Evolutionary conservation across 2,113 vertebrate genomes (phyloP), one percentile per base, ranked within the genome.

Genomic region (Gallinago jamesoni): DNA sequence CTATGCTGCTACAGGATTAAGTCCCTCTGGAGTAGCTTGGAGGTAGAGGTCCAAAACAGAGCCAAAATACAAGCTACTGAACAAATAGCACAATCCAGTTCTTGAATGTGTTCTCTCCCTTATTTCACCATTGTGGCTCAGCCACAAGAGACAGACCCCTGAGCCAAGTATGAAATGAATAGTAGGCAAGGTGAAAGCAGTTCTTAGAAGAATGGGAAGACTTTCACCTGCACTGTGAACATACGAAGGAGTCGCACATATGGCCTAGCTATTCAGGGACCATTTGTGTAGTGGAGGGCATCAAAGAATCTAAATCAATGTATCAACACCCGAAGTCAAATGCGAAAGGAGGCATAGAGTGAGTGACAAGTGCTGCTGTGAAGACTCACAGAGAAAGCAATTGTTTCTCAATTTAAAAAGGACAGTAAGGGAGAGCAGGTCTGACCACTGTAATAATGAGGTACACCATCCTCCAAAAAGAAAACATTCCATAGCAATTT

Each of bases 1-100:
- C 45, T 45, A 0, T 3, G 20, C 20, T 25, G 6, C 20, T 59
- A 37, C 62, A 69, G 1, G 33, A 74, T 35, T 21, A 41, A n/a
- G 0, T 2, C 6, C 21, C 37, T 53, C 59, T 66, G 39, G 8
- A 43, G 18, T 8, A 80, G 23, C 35, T 37, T 41, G 2, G 39
- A 39, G 39, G 39, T 39, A 73, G 24, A 56, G 4, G 10, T 39
- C 23, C 63, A 53, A 41, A 92, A 14, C 11, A 60, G 15, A 21
- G 13, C 19, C 53, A 59, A 35, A 69, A 52, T 47, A 60, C 31
- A 72, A 72, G 0, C 7, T 43, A 39, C 18, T 7, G 37, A 66
- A 28, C 4, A 62, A 53, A 50, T 3, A 72, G 11, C 33, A 66
- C 25, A 37, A 62, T 66, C 18, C 27, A 25, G 16, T 28, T 37